Percentiles rank a stretch among this genome's conserved stretches.
Conservation (phyloP, 1,140 invertebrate species). For the Philaenus spumarius region DNA sequence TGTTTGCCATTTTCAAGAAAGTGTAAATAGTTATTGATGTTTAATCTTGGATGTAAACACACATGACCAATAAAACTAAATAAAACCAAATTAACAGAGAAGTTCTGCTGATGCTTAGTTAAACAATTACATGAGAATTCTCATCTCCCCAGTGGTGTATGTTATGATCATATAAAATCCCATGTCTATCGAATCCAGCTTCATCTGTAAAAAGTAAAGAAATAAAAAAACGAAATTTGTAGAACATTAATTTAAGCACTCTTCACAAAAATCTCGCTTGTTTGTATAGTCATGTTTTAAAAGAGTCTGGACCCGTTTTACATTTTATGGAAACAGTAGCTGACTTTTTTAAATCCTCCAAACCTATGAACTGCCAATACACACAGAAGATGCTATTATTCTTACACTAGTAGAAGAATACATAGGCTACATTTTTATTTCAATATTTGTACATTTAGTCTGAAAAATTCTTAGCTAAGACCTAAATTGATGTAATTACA, state of each 20-base stretch:
- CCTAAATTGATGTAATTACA: no score
- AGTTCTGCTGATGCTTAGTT: slow-evolving; percentile 35
- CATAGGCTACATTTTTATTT: no score
- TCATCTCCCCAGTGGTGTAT: slow-evolving; percentile 36
- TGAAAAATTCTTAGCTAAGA: no score
- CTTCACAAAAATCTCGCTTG: not conserved
- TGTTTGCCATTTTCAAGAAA: not conserved
- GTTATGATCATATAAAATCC: slow-evolving; percentile 38
- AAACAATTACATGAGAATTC: slow-evolving; percentile 36
- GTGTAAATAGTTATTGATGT: no score
- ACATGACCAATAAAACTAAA: slow-evolving; percentile 32
- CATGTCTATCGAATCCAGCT: slow-evolving; percentile 33
- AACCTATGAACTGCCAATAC: not conserved
- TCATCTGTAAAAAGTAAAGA: slow-evolving; percentile 35
- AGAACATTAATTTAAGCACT: not conserved
- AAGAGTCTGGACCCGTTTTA: no score
- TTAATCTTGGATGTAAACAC: no score
- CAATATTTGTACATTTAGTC: no score
- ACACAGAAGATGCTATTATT: not conserved
- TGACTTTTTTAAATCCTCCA: slow-evolving; percentile 1
- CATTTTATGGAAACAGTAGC: not conserved
- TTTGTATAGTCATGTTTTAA: not conserved
- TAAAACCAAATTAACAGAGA: slow-evolving; percentile 37
- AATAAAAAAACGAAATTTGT: slow-evolving; percentile 1
- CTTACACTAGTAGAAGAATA: not conserved